Evolutionary conservation across 2,888 invertebrate species (phyloP).

Genomic region (Smittia sp.): DNA sequence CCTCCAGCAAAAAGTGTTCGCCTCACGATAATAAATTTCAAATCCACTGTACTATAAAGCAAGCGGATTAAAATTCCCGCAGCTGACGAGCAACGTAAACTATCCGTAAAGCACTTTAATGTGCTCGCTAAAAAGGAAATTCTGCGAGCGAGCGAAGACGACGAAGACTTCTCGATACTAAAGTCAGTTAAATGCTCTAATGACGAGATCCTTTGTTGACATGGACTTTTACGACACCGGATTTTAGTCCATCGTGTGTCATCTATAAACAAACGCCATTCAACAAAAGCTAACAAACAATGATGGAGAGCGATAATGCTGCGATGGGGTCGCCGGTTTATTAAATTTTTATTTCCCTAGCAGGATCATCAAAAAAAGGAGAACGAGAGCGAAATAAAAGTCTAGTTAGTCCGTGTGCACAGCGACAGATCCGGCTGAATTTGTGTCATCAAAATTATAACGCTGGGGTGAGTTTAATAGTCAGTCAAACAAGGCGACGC

Average conservation of each 20-base stretch:
- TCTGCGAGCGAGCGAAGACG: too few relatives aligned
- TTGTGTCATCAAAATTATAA: conserved; percentile 19
- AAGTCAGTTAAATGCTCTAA: conserved; percentile 19
- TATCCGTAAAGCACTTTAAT: too few relatives aligned
- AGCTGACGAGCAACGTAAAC: too few relatives aligned
- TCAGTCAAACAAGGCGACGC: neutral
- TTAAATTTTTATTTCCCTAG: neutral
- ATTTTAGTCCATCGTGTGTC: conserved; percentile 11
- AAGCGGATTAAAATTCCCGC: too few relatives aligned
- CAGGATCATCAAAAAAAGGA: conserved; percentile 9
- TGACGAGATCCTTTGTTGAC: conserved; percentile 18
- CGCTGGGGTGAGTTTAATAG: conserved; percentile 15
- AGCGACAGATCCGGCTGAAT: conserved; percentile 3
- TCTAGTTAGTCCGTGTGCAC: neutral
- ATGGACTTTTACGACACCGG: conserved; percentile 14
- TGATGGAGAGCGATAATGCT: conserved; percentile 8
- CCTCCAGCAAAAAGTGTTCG: too few relatives aligned
- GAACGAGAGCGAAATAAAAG: neutral
- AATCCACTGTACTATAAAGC: too few relatives aligned
- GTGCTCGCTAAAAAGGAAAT: too few relatives aligned
- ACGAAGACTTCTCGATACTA: neutral
- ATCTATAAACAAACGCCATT: conserved; percentile 8
- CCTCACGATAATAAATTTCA: too few relatives aligned
- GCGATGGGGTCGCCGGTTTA: neutral
- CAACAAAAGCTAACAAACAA: conserved; percentile 17